A percentile compares a stretch with the other conserved stretches of the same genome.
These are phyloP conservation scores for Channallabes apus DNA, from an alignment of 2,797 vertebrate genomes.

Conservation along the genomic window DNA sequence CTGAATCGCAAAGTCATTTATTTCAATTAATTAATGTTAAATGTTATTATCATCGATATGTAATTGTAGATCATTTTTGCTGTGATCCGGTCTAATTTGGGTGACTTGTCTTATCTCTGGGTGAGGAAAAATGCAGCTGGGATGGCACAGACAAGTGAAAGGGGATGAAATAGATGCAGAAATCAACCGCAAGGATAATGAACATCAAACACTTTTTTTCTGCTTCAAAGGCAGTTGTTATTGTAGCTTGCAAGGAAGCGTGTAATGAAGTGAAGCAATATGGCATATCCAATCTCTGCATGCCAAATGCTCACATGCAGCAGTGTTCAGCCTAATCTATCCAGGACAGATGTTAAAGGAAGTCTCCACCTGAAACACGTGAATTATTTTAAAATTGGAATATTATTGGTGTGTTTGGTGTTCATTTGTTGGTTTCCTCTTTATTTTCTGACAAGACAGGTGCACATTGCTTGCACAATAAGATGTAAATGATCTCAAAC, in stretches of 20 bases:
- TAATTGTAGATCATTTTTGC: slow-evolving; percentile 59
- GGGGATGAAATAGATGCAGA: slow-evolving; percentile 42
- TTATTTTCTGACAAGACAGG: not conserved
- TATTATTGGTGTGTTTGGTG: not conserved
- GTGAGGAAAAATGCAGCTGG: slow-evolving; percentile 59
- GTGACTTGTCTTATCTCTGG: slow-evolving; percentile 65
- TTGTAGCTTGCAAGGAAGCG: slow-evolving; percentile 70
- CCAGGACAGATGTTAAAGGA: not conserved
- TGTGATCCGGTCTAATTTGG: slow-evolving; percentile 60
- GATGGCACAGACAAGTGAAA: slow-evolving; percentile 38
- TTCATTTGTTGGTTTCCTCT: not conserved
- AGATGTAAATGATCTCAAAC: not conserved
- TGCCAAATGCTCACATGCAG: slow-evolving; percentile 38
- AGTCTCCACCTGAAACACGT: not conserved
- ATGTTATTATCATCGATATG: slow-evolving; percentile 68
- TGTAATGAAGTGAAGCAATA: slow-evolving; percentile 75
- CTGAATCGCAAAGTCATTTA: slow-evolving; percentile 67
- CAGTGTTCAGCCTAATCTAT: not conserved
- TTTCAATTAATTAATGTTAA: slow-evolving; percentile 71
- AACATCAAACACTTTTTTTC: slow-evolving; percentile 71
- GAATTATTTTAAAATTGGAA: not conserved
- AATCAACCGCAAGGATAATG: slow-evolving; percentile 72
- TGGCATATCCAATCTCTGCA: slow-evolving; percentile 64
- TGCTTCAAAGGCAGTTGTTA: slow-evolving; percentile 64
- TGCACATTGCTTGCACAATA: not conserved